Conservation (phyloP, 2,113 vertebrate genomes). For the Bujurquina vittata region DNA sequence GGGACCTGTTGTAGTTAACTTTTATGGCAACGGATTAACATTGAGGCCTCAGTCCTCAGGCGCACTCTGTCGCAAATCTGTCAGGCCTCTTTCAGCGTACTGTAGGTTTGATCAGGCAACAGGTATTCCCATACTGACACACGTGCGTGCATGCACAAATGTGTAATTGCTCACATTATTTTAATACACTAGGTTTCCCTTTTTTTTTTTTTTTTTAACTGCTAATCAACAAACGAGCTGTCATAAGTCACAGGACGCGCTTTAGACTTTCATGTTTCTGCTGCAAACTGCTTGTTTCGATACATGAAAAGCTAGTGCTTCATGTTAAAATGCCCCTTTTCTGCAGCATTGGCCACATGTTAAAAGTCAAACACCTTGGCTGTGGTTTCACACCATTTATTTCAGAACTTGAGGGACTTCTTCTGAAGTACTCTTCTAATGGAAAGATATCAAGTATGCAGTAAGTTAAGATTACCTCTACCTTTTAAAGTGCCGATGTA, state of each 20-base stretch:
- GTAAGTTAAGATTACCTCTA: not conserved
- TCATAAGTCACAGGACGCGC: not conserved
- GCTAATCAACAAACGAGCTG: not conserved
- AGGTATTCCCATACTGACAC: slow-evolving; percentile 18
- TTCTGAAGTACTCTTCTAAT: not conserved
- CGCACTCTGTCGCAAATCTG: slow-evolving; percentile 64
- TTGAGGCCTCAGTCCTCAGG: slow-evolving; percentile 50
- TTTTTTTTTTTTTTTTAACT: rapidly evolving
- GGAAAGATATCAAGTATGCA: not conserved
- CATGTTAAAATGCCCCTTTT: not conserved
- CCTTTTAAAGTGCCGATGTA: not conserved
- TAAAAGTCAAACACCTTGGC: not conserved
- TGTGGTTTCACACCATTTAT: not conserved
- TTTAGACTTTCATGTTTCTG: not conserved
- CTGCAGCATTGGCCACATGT: too few species aligned
- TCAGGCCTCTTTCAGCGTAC: slow-evolving; percentile 49
- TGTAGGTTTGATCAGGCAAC: slow-evolving; percentile 53
- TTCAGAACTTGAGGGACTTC: not conserved
- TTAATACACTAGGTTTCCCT: not conserved
- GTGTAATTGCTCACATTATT: not conserved
- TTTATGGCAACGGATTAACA: slow-evolving; percentile 57
- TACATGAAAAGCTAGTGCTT: not conserved
- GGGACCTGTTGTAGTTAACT: slow-evolving; percentile 59
- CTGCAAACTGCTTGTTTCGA: not conserved
- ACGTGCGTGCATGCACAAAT: not conserved